Conservation (phyloP, 1,140 invertebrate genomes). For the Harlomillsia oculata region DNA sequence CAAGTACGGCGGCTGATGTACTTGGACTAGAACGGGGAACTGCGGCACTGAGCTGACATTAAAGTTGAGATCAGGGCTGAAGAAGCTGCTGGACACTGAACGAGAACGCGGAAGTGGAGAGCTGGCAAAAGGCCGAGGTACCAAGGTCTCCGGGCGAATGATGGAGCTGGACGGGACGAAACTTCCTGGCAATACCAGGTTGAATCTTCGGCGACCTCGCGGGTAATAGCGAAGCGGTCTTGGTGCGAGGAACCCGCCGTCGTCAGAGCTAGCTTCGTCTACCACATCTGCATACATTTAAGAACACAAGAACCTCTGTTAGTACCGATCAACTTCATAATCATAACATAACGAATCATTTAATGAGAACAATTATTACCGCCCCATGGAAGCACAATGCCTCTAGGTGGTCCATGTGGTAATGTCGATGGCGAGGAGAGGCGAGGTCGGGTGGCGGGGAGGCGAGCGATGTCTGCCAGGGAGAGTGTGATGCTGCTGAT, state of each 20-base stretch:
- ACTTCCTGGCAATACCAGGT: constrained; percentile 35
- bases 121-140: constrained; percentile 32
- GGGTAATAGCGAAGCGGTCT: constrained; percentile 32
- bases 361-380: neutral
- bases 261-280: constrained; percentile 35
- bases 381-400: constrained; percentile 16
- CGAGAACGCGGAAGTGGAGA: constrained; percentile 31
- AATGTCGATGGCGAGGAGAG: constrained; percentile 36
- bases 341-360: neutral
- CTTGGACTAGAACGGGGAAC: constrained; percentile 37
- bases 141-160: constrained; percentile 21
- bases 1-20: constrained; percentile 36
- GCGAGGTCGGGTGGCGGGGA: constrained; percentile 44
- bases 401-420: constrained; percentile 32
- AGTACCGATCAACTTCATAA: constrained; percentile 2
- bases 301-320: neutral
- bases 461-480: constrained; percentile 36
- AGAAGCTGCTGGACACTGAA: constrained; percentile 22
- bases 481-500: constrained; percentile 38
- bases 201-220: constrained; percentile 32
- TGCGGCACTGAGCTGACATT: constrained; percentile 29
- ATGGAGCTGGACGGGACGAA: constrained; percentile 32
- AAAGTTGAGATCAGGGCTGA: constrained; percentile 32
- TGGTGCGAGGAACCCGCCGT: constrained; percentile 34
- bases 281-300: constrained; percentile 28